Conservation (phyloP, 2,888 invertebrate genomes). For the Cyclophora punctaria region DNA sequence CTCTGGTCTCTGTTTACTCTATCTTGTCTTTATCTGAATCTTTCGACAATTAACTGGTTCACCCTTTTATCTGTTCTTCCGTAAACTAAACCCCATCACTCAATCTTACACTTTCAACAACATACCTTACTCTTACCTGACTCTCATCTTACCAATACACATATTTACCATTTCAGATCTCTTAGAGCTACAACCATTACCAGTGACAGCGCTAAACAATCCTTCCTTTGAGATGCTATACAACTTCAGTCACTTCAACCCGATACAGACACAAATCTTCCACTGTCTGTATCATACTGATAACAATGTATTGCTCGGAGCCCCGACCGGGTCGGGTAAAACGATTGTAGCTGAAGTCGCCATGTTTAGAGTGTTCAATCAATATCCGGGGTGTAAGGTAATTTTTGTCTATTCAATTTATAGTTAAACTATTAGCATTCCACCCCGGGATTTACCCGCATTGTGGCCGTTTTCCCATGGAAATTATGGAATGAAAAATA, state of each 20-base stretch:
- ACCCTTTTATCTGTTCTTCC: no score
- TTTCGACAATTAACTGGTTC: no score
- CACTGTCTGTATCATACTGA: conserved; percentile 97
- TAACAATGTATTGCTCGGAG: conserved; percentile 93
- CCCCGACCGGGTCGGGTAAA: conserved; percentile 98
- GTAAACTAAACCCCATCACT: no score
- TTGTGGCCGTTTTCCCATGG: no score
- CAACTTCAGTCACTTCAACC: conserved; percentile 96
- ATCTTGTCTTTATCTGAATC: no score
- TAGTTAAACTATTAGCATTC: no score
- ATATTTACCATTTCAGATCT: conserved; percentile 78
- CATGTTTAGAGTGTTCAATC: conserved; percentile 92
- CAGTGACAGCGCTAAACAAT: conserved; percentile 87
- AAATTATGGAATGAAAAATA: no score
- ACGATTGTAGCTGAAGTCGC: conserved; percentile 99
- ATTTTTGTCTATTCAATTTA: neutral
- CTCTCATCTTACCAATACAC: neutral
- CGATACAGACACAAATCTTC: conserved; percentile 98
- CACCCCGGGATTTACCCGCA: no score
- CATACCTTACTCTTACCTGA: no score
- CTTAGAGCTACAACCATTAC: conserved; percentile 91
- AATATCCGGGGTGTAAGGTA: conserved; percentile 85
- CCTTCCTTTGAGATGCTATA: conserved; percentile 86
- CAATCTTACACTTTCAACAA: no score
- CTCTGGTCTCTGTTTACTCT: no score